Base-by-base conservation (phyloP, 2,113 vertebrate genomes). In the Sminthopsis crassicaudata region DNA sequence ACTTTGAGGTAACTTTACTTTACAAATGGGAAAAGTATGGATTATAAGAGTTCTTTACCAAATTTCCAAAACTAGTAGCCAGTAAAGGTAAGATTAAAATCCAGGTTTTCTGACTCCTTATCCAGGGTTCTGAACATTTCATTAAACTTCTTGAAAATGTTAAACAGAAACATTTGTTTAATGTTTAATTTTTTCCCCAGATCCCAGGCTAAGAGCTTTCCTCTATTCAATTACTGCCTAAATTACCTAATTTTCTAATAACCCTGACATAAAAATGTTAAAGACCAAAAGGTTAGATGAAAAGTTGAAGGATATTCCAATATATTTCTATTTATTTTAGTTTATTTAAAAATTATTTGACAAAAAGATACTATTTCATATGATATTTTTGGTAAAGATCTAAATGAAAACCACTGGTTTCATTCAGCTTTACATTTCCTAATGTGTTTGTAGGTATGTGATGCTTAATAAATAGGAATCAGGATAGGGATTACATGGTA, bases 271-370 rank as follows among this genome's bases (percentile, higher is more conserved):
- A 24, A 60, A 30, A 8, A 60, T 30, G 57, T 60, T 27, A 67
- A 30, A 67, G 30, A 36, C 30, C 5, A 36, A 67, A 67, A 30
- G 27, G 12, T 67, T 36, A 5, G 60, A 67, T 67, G 60, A 67
- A 67, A 36, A 67, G 11, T 5, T 36, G 60, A 67, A 14, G 12
- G 30, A 67, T 67, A 1, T 30, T 36, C 60, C 60, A 36, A 67
- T 27, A 27, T 57, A 8, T 57, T 26, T 99, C 98, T 99, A 99
- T 0, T 99, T 55, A 90, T 99, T 0, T 99, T 55, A 90, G 53
- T 98, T 99, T 99, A 98, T 99, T 98, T 98, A 99, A 98, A 99
- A 99, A 99, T 99, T 99, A 99, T 99, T 99, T 98, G 97, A 97
- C 98, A 98, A 98, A 98, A 98, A 98, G 97, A 98, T 98, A 95